These are phyloP conservation scores for Bettongia penicillata DNA, from an alignment of 2,113 vertebrate genomes.

Conservation along the genomic window DNA sequence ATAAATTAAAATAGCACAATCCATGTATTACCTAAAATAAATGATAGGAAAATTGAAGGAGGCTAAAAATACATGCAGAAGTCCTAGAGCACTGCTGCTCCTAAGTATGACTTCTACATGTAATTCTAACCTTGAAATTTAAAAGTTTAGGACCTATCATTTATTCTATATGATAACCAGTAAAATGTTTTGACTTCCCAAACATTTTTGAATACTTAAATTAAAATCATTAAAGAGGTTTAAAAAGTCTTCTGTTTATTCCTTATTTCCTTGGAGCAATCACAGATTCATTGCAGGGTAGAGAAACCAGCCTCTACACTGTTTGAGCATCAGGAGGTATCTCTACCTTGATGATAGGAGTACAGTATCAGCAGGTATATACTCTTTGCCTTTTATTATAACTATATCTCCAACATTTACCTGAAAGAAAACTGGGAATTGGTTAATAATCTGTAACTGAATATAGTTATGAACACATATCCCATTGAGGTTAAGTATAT, in stretches of 20 bases:
- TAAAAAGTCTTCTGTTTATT: slow-evolving; percentile 84
- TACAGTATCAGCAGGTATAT: slow-evolving; percentile 96
- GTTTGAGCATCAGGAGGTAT: slow-evolving; percentile 86
- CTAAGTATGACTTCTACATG: neutral
- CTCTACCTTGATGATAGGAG: slow-evolving; percentile 98
- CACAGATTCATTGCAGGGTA: slow-evolving; percentile 86
- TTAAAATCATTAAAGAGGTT: slow-evolving; percentile 68
- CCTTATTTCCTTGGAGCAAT: slow-evolving; percentile 91
- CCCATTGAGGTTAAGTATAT: slow-evolving; percentile 71
- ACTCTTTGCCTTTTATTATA: slow-evolving; percentile 98
- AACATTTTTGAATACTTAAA: slow-evolving; percentile 64
- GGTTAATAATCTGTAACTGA: slow-evolving; percentile 86
- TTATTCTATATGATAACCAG: slow-evolving; percentile 61
- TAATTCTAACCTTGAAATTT: slow-evolving; percentile 53
- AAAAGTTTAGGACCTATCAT: slow-evolving; percentile 33
- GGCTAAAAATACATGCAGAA: slow-evolving; percentile 39
- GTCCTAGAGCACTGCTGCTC: slow-evolving; percentile 4
- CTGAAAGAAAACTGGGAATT: slow-evolving; percentile 97
- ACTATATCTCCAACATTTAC: slow-evolving; percentile 98
- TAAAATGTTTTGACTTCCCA: slow-evolving; percentile 49
- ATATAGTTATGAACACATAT: slow-evolving; percentile 75
- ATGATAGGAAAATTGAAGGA: slow-evolving; percentile 49
- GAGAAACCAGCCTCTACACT: slow-evolving; percentile 88
- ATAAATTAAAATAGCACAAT: slow-evolving; percentile 42
- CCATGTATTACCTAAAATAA: slow-evolving; percentile 58